phyloP scores from a whole-genome alignment of 2,797 vertebrate genomes.

The Gadopsis marmoratus region DNA sequence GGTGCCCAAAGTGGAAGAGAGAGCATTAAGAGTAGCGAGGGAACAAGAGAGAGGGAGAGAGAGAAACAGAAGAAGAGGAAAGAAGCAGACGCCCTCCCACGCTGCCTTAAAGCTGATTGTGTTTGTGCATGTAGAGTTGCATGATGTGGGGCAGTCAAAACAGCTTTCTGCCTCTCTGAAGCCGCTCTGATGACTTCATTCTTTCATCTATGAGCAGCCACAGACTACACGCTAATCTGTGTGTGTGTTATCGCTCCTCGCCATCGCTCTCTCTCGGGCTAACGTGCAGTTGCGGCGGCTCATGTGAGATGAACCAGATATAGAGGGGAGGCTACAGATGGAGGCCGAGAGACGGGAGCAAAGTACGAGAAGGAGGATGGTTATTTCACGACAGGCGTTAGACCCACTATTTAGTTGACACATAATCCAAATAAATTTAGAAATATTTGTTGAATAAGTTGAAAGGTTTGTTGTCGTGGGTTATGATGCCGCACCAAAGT shows the following conservation, averaged over 20 bases:
- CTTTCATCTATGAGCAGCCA: neutral
- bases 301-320: conserved; percentile 32
- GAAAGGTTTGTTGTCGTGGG: no score
- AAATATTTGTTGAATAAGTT: no score
- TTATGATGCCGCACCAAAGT: neutral
- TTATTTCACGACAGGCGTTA: neutral
- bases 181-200: conserved; percentile 11
- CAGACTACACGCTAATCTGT: neutral
- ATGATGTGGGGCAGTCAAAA: conserved; percentile 33
- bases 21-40: neutral
- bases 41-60: neutral
- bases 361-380: neutral
- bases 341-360: neutral
- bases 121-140: neutral
- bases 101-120: no score
- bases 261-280: conserved; percentile 12
- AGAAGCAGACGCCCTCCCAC: conserved; percentile 60
- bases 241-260: conserved; percentile 29
- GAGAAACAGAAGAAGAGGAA: conserved; percentile 34
- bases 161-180: conserved; percentile 32
- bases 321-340: neutral
- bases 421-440: no score
- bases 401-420: neutral
- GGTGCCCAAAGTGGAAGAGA: conserved; percentile 24
- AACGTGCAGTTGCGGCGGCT: neutral